Conservation (phyloP, 2,113 vertebrate species). For the Castor canadensis region DNA sequence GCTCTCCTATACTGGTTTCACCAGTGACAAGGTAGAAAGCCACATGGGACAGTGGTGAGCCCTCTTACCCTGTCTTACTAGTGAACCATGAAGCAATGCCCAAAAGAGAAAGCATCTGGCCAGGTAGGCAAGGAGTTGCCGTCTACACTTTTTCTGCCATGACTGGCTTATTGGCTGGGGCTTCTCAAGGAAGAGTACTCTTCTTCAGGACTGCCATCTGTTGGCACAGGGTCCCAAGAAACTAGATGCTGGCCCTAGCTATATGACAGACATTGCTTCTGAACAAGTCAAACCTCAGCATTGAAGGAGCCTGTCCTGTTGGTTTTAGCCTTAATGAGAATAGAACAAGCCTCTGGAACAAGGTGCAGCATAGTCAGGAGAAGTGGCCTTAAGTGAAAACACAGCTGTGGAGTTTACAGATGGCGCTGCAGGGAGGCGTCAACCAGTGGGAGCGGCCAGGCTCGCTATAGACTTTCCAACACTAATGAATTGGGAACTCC, state of each 20-base stretch:
- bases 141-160: neutral
- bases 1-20: neutral
- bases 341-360: slow-evolving; percentile 75
- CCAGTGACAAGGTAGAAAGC: neutral
- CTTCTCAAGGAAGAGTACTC: neutral
- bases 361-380: slow-evolving; percentile 71
- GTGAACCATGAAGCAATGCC: neutral
- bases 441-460: slow-evolving; percentile 77
- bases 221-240: no score
- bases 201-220: neutral
- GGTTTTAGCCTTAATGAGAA: slow-evolving; percentile 64
- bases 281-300: slow-evolving; percentile 25
- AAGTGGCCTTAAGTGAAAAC: slow-evolving; percentile 84
- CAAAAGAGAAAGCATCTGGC: neutral
- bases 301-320: slow-evolving; percentile 65
- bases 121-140: neutral
- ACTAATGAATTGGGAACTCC: slow-evolving; percentile 83
- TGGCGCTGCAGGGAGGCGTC: slow-evolving; percentile 74
- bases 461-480: slow-evolving; percentile 78
- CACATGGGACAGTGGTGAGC: fast-evolving
- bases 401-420: slow-evolving; percentile 83
- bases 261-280: neutral
- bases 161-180: neutral
- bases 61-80: neutral
- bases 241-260: neutral